Evolutionary conservation across 1,140 invertebrate species (phyloP).

Genomic region (Bicyclus anynana): DNA sequence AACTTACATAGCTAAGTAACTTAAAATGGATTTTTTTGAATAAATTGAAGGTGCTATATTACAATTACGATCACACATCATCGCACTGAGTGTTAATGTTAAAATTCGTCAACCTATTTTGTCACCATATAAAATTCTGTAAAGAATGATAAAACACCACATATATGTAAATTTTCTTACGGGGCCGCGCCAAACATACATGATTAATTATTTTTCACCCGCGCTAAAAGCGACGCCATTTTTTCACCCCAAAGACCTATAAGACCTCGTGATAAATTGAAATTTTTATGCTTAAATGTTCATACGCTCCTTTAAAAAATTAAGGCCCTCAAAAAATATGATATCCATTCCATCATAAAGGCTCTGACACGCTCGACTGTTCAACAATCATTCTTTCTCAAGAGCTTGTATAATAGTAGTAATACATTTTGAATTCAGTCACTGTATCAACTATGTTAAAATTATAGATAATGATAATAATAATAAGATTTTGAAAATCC

Average conservation of each 20-base stretch:
- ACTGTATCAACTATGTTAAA: no score
- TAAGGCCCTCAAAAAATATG: neutral
- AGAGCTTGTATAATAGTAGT: no score
- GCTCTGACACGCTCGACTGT: neutral
- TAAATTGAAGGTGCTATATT: no score
- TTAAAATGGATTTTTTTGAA: no score
- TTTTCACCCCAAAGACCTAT: constrained; percentile 22
- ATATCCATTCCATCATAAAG: neutral
- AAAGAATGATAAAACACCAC: constrained; percentile 8
- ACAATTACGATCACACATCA: no score
- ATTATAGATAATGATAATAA: no score
- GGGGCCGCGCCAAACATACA: constrained; percentile 16
- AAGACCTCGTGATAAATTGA: constrained; percentile 24
- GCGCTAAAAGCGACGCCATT: constrained; percentile 18
- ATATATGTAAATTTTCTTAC: constrained; percentile 30
- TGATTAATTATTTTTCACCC: constrained; percentile 25
- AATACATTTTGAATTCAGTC: no score
- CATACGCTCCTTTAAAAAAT: constrained; percentile 3
- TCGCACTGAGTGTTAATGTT: no score
- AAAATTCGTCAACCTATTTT: neutral
- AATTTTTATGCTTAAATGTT: constrained; percentile 16
- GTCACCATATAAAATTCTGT: neutral
- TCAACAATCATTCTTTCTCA: no score
- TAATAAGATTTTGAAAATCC: no score
- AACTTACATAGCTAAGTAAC: no score